Evolutionary conservation across 2,797 vertebrate genomes (phyloP).

Genomic region (Pantherophis vulpinus): DNA sequence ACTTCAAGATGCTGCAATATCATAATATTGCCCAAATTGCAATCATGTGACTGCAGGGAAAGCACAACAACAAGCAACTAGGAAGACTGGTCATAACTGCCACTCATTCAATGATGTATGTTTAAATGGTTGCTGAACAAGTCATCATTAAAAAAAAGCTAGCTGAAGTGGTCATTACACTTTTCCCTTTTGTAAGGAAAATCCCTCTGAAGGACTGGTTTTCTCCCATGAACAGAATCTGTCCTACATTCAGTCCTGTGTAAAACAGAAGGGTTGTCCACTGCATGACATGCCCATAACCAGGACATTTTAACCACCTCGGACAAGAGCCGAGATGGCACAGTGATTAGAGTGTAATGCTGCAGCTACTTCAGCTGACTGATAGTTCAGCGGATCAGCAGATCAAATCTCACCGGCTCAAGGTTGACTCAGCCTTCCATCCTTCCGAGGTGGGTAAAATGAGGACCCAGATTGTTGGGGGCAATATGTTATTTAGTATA

Average conservation of each 20-base stretch:
- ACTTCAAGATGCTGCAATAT: background rate
- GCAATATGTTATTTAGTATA: too few relatives aligned
- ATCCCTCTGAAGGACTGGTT: background rate
- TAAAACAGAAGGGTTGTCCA: background rate
- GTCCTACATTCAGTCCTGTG: background rate
- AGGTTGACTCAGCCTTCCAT: too few relatives aligned
- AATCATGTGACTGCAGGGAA: background rate
- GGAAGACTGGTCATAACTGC: background rate
- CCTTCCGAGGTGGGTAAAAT: too few relatives aligned
- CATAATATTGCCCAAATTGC: background rate
- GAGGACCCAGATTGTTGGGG: too few relatives aligned
- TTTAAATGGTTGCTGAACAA: background rate
- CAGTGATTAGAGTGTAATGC: too few relatives aligned
- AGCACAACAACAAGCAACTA: background rate
- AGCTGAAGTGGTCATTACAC: background rate
- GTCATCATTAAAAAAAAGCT: background rate
- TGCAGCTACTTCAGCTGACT: too few relatives aligned
- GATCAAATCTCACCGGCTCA: too few relatives aligned
- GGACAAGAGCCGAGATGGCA: too few relatives aligned
- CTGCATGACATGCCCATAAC: background rate
- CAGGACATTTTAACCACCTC: background rate
- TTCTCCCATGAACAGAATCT: background rate
- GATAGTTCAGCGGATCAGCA: too few relatives aligned
- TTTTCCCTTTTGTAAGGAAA: background rate
- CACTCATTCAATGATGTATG: background rate